phyloP scores from a whole-genome alignment of 2,113 vertebrate genomes.

The Hippocampus zosterae region DNA sequence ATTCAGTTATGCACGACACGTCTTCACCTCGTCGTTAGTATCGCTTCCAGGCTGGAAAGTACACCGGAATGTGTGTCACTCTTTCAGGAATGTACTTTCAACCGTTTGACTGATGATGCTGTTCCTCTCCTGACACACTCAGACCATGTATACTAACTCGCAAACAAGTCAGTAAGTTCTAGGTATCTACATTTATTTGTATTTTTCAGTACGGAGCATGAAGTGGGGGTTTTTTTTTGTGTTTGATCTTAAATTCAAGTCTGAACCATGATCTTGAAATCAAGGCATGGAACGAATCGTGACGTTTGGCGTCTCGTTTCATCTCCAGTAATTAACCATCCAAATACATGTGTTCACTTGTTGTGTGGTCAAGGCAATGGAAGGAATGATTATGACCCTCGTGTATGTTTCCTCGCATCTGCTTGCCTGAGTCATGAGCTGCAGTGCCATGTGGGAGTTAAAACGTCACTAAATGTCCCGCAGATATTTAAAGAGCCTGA shows the following conservation, averaged over 20 bases:
- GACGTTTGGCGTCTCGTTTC: not conserved
- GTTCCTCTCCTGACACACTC: conserved; percentile 43
- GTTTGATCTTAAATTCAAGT: too few relatives aligned
- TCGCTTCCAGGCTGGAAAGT: conserved; percentile 46
- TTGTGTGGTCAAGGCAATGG: conserved; percentile 36
- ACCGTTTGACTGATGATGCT: conserved; percentile 44
- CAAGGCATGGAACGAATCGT: not conserved
- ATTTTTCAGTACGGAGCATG: too few relatives aligned
- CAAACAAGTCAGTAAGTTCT: conserved; percentile 48
- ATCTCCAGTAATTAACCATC: conserved; percentile 11
- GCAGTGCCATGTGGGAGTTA: conserved; percentile 30
- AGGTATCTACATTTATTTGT: not conserved
- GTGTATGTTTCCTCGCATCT: conserved; percentile 30
- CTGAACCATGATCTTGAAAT: not conserved
- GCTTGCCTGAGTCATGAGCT: conserved; percentile 18
- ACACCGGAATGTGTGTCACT: conserved; percentile 38
- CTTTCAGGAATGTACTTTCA: conserved; percentile 40
- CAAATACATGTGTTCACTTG: conserved; percentile 51
- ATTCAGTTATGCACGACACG: conserved; percentile 65
- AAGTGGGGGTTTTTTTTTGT: too few relatives aligned
- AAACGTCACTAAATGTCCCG: conserved; percentile 66
- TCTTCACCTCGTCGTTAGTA: conserved; percentile 50
- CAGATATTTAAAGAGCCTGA: conserved; percentile 67
- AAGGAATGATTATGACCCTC: not conserved
- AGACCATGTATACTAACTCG: conserved; percentile 33